Base-by-base conservation (phyloP, 2,888 invertebrate species). In the Chrysotoxum bicinctum region DNA sequence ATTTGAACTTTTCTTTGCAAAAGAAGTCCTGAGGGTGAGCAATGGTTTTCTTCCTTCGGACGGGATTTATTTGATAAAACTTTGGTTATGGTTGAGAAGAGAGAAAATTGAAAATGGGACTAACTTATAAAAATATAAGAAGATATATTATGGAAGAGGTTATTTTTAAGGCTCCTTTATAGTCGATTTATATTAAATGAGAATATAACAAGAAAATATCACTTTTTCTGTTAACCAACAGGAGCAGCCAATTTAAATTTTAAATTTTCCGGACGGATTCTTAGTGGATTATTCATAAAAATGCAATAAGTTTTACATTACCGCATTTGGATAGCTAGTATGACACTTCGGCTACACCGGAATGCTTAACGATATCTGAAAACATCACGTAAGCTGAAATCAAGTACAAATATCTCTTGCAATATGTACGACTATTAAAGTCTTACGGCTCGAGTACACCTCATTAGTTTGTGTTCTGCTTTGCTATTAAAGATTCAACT, bases 1-100 rank as follows among this genome's bases (percentile, higher is more conserved):
- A 77, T 85, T 81, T 80, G 68, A 85, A 85, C 76, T 64, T 81
- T 85, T 85, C 35, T 68, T 58, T 35, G 48, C 10, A 48, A 43
- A 48, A 32, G 19, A 54, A 52, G 56, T 26, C 26, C 62, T 60
- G 69, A 50, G 60, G 64, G 74, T 54, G 48, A 14, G 35, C 32
- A 8, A 35, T 23, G 21, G 45, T 62, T 62, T 58, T 54, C 37
- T 50, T 43, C 48, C 32, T 58, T 68, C 52, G 68, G 52, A 58
- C n/a, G 60, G 76, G 52, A 40, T 77, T 77, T 72, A 60, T 77
- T 73, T 73, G 45, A 64, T 16, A 45, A 64, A 64, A 64, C 58
- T 56, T 75, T 56, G 35, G 73, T 84, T 75, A 70, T 62, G 72
- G 70, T 52, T 69, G 70, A 54, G 60, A n/a, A 62, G 54, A 75